phyloP scores from a whole-genome alignment of 2,888 invertebrate genomes.

The Glaucopsyche alexis region DNA sequence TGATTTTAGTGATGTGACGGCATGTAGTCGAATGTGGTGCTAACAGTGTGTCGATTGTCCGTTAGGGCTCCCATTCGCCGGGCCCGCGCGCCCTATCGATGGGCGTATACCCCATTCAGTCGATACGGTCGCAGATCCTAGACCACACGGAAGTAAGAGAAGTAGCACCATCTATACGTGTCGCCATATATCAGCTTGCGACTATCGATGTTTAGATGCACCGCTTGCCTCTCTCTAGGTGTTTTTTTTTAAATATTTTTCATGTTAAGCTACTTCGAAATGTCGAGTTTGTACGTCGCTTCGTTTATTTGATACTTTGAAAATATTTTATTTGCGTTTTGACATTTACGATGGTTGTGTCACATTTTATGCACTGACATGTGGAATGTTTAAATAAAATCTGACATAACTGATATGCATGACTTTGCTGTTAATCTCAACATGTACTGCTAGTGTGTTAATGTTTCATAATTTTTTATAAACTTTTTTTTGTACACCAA shows the following conservation, averaged over 20 bases:
- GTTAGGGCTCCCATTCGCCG: constrained; percentile 94
- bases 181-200: constrained; percentile 71
- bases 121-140: constrained; percentile 92
- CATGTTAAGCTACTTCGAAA: constrained; percentile 40
- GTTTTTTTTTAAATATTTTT: constrained; percentile 51
- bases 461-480: constrained; percentile 17
- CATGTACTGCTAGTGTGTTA: constrained; percentile 24
- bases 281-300: constrained; percentile 43
- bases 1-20: constrained; percentile 59
- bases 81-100: constrained; percentile 94
- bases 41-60: constrained; percentile 79
- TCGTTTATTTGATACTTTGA: constrained; percentile 42
- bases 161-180: constrained; percentile 58
- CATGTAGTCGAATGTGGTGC: constrained; percentile 79
- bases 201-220: constrained; percentile 79
- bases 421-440: constrained; percentile 40
- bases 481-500: neutral
- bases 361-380: constrained; percentile 40
- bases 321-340: constrained; percentile 40
- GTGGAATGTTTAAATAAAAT: constrained; percentile 37
- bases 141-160: constrained; percentile 94
- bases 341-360: constrained; percentile 40
- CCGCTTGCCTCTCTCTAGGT: constrained; percentile 74
- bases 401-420: constrained; percentile 63
- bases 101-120: constrained; percentile 94